Conservation (phyloP, 2,888 invertebrate species). For the Hanleya hanleyi region DNA sequence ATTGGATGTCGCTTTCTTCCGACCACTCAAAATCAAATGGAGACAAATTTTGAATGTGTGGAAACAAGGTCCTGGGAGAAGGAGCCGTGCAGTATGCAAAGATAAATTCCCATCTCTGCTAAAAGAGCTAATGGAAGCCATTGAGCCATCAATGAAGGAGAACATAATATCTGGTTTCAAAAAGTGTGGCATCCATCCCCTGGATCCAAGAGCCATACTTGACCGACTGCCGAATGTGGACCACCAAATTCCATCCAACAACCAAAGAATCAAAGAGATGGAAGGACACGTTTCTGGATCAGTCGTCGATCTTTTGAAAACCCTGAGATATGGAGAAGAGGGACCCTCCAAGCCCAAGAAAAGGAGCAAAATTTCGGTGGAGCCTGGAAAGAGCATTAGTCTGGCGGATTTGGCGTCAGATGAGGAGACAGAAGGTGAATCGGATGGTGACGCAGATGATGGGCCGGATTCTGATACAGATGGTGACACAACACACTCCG, state of each 20-base stretch:
- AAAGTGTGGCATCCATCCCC: background rate
- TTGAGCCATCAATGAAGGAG: background rate
- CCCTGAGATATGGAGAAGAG: too few relatives aligned
- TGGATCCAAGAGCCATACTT: background rate
- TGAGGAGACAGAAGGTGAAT: too few relatives aligned
- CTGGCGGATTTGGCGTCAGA: background rate
- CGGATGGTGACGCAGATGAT: too few relatives aligned
- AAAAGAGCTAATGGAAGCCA: background rate
- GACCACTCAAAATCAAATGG: background rate
- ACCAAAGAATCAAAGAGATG: too few relatives aligned
- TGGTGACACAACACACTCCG: too few relatives aligned
- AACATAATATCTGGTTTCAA: background rate
- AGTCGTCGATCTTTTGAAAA: too few relatives aligned
- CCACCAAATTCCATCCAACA: too few relatives aligned
- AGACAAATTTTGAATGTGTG: background rate
- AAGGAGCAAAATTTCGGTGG: background rate
- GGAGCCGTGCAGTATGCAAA: background rate
- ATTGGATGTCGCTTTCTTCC: background rate
- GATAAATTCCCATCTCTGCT: background rate
- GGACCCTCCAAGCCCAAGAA: too few relatives aligned
- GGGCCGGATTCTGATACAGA: too few relatives aligned
- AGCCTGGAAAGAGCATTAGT: background rate
- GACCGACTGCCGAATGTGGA: background rate
- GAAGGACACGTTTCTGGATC: too few relatives aligned
- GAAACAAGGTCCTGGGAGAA: background rate